phyloP scores from a whole-genome alignment of 2,113 vertebrate species.

The Ariopsis seemanni region DNA sequence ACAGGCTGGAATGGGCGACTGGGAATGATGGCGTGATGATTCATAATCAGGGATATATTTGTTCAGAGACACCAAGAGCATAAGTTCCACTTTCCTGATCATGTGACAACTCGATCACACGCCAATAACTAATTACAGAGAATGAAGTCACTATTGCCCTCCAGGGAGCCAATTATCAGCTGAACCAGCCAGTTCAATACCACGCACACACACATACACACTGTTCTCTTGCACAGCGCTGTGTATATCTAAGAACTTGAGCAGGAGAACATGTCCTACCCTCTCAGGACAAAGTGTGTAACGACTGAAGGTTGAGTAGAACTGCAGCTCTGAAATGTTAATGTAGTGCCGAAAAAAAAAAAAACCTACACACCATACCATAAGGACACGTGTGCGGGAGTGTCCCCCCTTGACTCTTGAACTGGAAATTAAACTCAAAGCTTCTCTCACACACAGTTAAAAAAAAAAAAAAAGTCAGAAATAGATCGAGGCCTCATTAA shows the following conservation, averaged over 20 bases:
- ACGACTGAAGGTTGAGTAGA: background rate
- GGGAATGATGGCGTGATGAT: background rate
- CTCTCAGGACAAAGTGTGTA: conserved; percentile 1
- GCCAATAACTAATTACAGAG: conserved; percentile 59
- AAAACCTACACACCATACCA: background rate
- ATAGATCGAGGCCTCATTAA: background rate
- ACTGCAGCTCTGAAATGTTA: background rate
- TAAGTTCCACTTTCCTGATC: conserved; percentile 40
- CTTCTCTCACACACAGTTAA: background rate
- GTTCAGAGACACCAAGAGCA: conserved; percentile 20
- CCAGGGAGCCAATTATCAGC: conserved; percentile 52
- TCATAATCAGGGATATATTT: conserved; percentile 42
- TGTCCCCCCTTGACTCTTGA: background rate
- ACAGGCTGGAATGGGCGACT: background rate
- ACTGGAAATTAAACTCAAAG: background rate
- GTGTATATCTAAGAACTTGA: background rate
- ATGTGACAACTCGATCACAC: conserved; percentile 47
- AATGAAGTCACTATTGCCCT: conserved; percentile 56
- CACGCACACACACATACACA: conserved; percentile 18
- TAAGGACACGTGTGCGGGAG: background rate
- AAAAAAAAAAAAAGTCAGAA: background rate
- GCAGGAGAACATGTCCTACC: background rate
- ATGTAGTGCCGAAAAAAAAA: background rate
- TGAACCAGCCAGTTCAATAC: conserved; percentile 16
- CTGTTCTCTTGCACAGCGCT: background rate